phyloP scores from a whole-genome alignment of 2,888 invertebrate genomes.

The Acronicta leporina region DNA sequence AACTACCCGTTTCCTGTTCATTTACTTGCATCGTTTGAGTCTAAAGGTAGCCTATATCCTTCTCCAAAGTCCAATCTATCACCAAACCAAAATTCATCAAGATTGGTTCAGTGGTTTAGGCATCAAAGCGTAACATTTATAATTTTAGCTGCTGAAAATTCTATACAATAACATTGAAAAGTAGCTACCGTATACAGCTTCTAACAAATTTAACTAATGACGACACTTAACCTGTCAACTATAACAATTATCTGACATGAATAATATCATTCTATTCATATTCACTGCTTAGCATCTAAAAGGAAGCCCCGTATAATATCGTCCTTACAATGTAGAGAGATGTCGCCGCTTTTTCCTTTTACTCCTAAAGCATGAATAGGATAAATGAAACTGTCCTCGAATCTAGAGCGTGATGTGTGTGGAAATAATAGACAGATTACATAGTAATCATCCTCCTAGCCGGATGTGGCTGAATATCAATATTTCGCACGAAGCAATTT shows the following conservation, averaged over 20 bases:
- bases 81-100: too few relatives aligned
- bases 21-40: too few relatives aligned
- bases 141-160: not conserved
- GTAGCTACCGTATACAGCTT: conserved; percentile 3
- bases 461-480: too few relatives aligned
- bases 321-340: conserved; percentile 25
- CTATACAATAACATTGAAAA: conserved; percentile 3
- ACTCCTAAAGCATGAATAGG: conserved; percentile 4
- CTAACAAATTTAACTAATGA: conserved; percentile 12
- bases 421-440: not conserved
- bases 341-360: conserved; percentile 37
- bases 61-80: too few relatives aligned
- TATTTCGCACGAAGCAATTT: too few relatives aligned
- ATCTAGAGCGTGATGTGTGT: conserved; percentile 1
- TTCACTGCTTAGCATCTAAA: conserved; percentile 12
- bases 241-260: conserved; percentile 7
- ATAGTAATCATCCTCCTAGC: too few relatives aligned
- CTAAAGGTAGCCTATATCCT: too few relatives aligned
- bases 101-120: too few relatives aligned
- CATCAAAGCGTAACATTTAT: too few relatives aligned
- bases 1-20: too few relatives aligned
- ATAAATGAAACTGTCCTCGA: not conserved
- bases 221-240: conserved; percentile 9
- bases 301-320: conserved; percentile 12
- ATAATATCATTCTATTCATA: conserved; percentile 22